A percentile compares a stretch with the other conserved stretches of the same genome.
These are phyloP conservation scores for Hipposideros larvatus DNA, from an alignment of 2,797 vertebrate genomes.

Conservation along the genomic window DNA sequence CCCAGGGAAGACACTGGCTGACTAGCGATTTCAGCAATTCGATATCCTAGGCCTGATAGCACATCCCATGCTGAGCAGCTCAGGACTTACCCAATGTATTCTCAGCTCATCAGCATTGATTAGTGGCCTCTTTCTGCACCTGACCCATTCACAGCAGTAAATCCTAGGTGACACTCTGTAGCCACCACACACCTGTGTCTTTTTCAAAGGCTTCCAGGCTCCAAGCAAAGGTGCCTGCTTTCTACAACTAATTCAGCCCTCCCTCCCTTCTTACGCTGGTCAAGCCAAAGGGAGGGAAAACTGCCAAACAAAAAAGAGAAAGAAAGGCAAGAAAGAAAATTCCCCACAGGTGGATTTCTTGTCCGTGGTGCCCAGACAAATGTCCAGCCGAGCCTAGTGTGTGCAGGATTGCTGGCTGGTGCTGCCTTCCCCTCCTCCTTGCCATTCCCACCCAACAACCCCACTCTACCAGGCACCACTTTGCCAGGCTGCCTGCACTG, in stretches of 20 bases:
- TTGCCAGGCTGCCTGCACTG: neutral
- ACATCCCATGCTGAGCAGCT: neutral
- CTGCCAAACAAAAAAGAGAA: neutral
- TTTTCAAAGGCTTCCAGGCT: neutral
- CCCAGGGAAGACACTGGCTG: neutral
- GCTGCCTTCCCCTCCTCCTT: neutral
- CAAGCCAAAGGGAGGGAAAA: neutral
- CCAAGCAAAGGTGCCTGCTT: neutral
- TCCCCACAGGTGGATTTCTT: neutral
- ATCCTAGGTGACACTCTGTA: slow-evolving; percentile 12
- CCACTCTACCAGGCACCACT: neutral
- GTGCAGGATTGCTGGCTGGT: neutral
- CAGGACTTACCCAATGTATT: neutral
- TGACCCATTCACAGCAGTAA: slow-evolving; percentile 41
- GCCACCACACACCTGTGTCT: slow-evolving; percentile 3
- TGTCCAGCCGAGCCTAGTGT: rapidly evolving
- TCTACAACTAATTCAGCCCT: neutral
- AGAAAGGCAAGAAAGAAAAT: neutral
- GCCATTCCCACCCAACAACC: rapidly evolving
- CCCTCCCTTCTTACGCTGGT: neutral
- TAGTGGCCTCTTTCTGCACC: neutral
- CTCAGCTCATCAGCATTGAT: slow-evolving; percentile 6
- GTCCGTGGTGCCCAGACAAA: too few species aligned
- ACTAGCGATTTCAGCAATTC: slow-evolving; percentile 5
- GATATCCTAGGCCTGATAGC: neutral